These are phyloP conservation scores for Albula goreensis DNA, from an alignment of 2,113 vertebrate genomes.

Conservation along the genomic window DNA sequence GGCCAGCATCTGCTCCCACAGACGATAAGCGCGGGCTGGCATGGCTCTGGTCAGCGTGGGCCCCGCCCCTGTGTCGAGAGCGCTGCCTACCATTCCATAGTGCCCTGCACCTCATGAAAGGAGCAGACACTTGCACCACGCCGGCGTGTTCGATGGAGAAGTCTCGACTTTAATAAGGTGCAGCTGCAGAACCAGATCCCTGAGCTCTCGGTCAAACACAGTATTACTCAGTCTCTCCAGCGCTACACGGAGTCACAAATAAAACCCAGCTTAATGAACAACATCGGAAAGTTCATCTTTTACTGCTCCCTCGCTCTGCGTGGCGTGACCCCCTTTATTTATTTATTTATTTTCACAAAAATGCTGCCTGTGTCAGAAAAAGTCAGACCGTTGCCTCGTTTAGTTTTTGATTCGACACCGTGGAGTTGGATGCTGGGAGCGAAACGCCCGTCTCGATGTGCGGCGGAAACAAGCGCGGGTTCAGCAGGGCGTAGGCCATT, in stretches of 20 bases:
- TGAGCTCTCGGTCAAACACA: conserved; percentile 17
- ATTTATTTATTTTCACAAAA: neutral
- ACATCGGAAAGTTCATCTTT: conserved; percentile 17
- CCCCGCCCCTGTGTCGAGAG: neutral
- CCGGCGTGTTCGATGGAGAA: neutral
- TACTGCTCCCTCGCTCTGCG: conserved; percentile 20
- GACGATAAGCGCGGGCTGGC: neutral
- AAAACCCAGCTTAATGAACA: conserved; percentile 32
- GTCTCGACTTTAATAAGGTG: conserved; percentile 61
- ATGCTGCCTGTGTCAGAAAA: neutral
- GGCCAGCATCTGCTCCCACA: neutral
- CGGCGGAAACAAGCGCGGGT: neutral
- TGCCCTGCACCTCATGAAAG: conserved; percentile 72
- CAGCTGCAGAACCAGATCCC: conserved; percentile 65
- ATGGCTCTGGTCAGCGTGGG: neutral
- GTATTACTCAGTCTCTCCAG: conserved; percentile 21
- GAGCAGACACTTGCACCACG: conserved; percentile 70
- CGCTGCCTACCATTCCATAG: conserved; percentile 48
- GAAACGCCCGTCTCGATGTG: neutral
- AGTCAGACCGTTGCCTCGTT: neutral
- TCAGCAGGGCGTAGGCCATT: neutral
- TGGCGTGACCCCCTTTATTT: neutral
- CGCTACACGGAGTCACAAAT: conserved; percentile 22
- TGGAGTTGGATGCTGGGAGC: conserved; percentile 10
- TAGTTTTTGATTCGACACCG: conserved; percentile 2